These are phyloP conservation scores for Percopsis transmontana DNA, from an alignment of 2,113 vertebrate genomes.

Conservation along the genomic window DNA sequence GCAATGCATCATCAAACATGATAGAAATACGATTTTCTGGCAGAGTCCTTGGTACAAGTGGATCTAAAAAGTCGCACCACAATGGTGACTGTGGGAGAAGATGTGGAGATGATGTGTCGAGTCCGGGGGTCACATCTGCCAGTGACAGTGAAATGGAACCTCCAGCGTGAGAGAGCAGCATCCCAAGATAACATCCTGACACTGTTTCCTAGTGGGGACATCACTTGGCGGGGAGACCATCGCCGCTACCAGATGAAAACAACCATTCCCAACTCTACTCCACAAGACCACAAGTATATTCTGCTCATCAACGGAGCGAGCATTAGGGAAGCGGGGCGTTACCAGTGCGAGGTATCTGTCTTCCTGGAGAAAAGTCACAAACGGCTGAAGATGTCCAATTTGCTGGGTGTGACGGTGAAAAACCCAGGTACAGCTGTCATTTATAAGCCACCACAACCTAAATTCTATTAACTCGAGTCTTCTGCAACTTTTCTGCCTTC, in stretches of 20 bases:
- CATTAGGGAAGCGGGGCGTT: conserved; percentile 67
- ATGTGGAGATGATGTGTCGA: conserved; percentile 60
- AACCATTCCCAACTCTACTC: conserved; percentile 30
- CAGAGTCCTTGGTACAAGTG: conserved; percentile 56
- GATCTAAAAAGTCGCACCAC: conserved; percentile 40
- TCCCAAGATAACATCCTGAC: conserved; percentile 64
- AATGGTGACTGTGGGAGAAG: conserved; percentile 22
- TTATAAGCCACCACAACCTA: background rate
- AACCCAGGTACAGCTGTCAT: conserved; percentile 77
- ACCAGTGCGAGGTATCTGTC: conserved; percentile 77
- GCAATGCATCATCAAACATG: too few species aligned
- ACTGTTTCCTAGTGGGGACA: conserved; percentile 58
- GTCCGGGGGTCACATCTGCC: conserved; percentile 57
- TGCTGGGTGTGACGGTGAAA: conserved; percentile 63
- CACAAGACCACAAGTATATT: conserved; percentile 35
- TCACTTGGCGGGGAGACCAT: conserved; percentile 72
- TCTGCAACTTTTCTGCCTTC: background rate
- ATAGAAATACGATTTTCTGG: background rate
- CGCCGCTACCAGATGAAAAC: conserved; percentile 69
- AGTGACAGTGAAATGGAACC: conserved; percentile 72
- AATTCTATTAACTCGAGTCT: background rate
- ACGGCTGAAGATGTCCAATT: conserved; percentile 64
- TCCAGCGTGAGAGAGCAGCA: conserved; percentile 45
- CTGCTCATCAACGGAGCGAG: conserved; percentile 67
- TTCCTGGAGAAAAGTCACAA: conserved; percentile 61